A percentile compares a stretch with the other conserved stretches of the same genome.
Evolutionary conservation across 2,888 invertebrate species (phyloP).

Genomic region (Neocrepidodera transversa): DNA sequence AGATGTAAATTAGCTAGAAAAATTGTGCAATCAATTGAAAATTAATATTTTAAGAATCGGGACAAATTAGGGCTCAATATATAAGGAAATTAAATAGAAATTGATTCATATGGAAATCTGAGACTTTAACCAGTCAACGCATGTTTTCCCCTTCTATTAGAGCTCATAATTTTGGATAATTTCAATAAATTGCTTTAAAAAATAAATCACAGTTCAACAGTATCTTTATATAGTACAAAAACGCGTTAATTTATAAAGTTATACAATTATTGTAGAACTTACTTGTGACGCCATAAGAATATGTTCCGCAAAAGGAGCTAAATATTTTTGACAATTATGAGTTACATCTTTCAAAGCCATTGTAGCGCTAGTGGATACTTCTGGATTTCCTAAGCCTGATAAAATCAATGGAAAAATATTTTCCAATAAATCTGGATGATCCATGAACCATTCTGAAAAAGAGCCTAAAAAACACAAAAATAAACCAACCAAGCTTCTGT

Average conservation of each 20-base stretch:
- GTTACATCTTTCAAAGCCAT: conserved; percentile 89
- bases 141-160: too few species aligned
- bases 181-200: too few species aligned
- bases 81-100: too few species aligned
- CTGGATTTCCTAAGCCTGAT: conserved; percentile 69
- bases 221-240: too few species aligned
- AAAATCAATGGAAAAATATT: conserved; percentile 73
- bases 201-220: too few species aligned
- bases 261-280: neutral
- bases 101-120: too few species aligned
- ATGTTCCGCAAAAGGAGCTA: conserved; percentile 78
- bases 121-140: too few species aligned
- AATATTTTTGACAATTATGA: conserved; percentile 77
- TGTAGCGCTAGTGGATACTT: conserved; percentile 81
- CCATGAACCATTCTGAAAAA: conserved; percentile 86
- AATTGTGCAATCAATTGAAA: neutral
- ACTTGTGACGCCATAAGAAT: conserved; percentile 76
- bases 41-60: too few species aligned
- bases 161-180: too few species aligned
- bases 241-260: neutral
- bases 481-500: too few species aligned
- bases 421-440: conserved; percentile 72
- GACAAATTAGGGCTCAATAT: too few species aligned
- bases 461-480: conserved; percentile 66
- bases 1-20: neutral